These are phyloP conservation scores for Rosalia funebris DNA, from an alignment of 2,888 invertebrate species.

Conservation along the genomic window DNA sequence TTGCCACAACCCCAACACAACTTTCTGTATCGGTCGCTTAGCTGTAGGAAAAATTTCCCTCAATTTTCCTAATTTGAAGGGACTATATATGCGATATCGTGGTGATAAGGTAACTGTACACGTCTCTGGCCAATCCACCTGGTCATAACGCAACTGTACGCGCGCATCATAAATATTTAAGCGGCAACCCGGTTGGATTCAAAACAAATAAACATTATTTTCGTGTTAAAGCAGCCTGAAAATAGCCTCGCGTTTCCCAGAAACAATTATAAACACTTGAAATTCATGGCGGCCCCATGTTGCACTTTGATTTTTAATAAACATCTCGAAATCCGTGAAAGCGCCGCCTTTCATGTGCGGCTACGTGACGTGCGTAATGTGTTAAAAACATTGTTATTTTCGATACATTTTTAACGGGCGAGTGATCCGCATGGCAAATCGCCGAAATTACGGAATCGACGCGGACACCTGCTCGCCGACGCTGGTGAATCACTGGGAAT, in stretches of 20 bases:
- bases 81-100: too few relatives aligned
- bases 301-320: constrained; percentile 39
- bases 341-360: constrained; percentile 39
- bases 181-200: neutral
- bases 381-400: constrained; percentile 42
- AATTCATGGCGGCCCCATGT: constrained; percentile 34
- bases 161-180: neutral
- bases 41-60: too few relatives aligned
- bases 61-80: too few relatives aligned
- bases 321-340: constrained; percentile 30
- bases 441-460: neutral
- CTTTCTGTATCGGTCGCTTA: too few relatives aligned
- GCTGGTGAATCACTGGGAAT: neutral
- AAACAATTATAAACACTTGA: constrained; percentile 38
- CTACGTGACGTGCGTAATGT: constrained; percentile 43
- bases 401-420: constrained; percentile 37
- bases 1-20: too few relatives aligned
- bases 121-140: too few relatives aligned
- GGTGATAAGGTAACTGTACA: too few relatives aligned
- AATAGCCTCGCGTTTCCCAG: constrained; percentile 24
- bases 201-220: neutral
- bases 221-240: neutral
- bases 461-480: neutral
- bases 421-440: constrained; percentile 19
- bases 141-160: too few relatives aligned